phyloP scores from a whole-genome alignment of 1,140 invertebrate genomes.

The Acromyrmex charruanus region DNA sequence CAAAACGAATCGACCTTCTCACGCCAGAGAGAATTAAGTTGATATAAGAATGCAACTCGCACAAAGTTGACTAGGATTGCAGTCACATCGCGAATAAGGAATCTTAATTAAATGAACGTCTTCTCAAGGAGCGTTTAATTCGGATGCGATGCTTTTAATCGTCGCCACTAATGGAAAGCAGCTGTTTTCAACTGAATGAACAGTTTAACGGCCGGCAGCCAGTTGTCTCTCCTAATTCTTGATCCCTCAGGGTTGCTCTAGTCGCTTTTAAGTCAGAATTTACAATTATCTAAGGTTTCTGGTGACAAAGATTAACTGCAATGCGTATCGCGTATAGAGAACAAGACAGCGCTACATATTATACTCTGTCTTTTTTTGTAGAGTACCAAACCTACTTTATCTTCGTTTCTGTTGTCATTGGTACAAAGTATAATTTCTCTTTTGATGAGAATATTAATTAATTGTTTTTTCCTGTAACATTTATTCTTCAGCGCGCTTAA shows the following conservation, averaged over 20 bases:
- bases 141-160: slow-evolving; percentile 29
- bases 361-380: slow-evolving; percentile 1
- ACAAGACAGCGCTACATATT: background rate
- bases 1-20: background rate
- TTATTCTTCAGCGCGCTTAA: slow-evolving; percentile 19
- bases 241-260: slow-evolving; percentile 12
- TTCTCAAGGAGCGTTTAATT: background rate
- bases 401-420: slow-evolving; percentile 10
- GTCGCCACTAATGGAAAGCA: slow-evolving; percentile 40
- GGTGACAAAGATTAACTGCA: slow-evolving; percentile 33
- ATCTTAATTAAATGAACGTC: slow-evolving; percentile 31
- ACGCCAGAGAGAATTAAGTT: background rate
- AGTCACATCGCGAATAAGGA: slow-evolving; percentile 18
- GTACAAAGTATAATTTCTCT: background rate
- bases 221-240: slow-evolving; percentile 31
- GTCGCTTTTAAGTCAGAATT: slow-evolving; percentile 10
- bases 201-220: slow-evolving; percentile 4
- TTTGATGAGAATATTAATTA: slow-evolving; percentile 24
- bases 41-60: background rate
- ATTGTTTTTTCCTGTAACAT: background rate
- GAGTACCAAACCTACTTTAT: background rate
- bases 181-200: slow-evolving; percentile 38
- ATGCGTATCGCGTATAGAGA: slow-evolving; percentile 3
- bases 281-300: slow-evolving; percentile 23
- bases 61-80: slow-evolving; percentile 2